Evolutionary conservation across 2,888 invertebrate species (phyloP), one percentile per base, ranked within the genome.

Genomic region (Hoplodrina blanda): DNA sequence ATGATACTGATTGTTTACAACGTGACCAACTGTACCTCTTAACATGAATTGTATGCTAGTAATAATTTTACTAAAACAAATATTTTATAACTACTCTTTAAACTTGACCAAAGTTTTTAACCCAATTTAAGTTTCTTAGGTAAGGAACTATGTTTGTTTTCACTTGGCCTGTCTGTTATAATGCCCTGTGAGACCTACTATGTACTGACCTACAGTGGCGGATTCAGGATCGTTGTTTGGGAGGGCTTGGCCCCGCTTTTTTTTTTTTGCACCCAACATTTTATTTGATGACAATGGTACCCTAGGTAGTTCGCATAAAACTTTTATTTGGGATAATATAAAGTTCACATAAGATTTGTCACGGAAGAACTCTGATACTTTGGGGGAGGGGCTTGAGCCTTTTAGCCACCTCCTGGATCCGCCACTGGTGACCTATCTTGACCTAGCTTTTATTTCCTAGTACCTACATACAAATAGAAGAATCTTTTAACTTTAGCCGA

Each of bases 1-100:
- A 82, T 53, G 70, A 77, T 75, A 77, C 73, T 83, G 56, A 73
- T 56, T 85, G 76, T 89, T 83, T 87, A 84, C 78, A 84, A 81
- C 82, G 83, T 86, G 89, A 89, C 88, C 85, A 86, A 78, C 75
- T 87, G 75, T 88, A 88, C 89, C 82, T 87, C 82, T 70, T 80
- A 82, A 88, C 81, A 85, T 89, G 88, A 88, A 88, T 83, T 81
- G 72, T 76, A 76, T 15, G 19, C 69, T 81, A 72, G 69, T 70
- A 70, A 69, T 72, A 66, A 65, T 65, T 76, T 74, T 73, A 37
- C 8, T 37, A 66, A 63, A 53, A 63, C 49, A 49, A 54, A 64
- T 25, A 63, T 64, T 59, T 62, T 73, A 67, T 71, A 70, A 49
- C 74, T 64, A 74, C 57, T 65, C 57, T 67, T 63, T 60, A 56